Evolutionary conservation across 2,888 invertebrate genomes (phyloP).

Genomic region (Rhamphomyia laevipes): DNA sequence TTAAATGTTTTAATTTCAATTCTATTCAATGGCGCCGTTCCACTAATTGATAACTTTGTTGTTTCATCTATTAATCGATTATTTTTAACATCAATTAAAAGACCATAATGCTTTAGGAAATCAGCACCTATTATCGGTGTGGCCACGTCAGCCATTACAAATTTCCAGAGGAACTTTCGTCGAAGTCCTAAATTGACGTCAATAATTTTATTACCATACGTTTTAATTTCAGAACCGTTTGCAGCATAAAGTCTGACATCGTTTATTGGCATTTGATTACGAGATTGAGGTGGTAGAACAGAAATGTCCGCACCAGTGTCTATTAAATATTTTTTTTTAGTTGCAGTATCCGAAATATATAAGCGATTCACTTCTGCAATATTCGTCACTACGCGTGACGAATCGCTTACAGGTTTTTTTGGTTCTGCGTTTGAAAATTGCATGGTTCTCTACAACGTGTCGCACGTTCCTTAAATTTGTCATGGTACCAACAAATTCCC

Average conservation of each 20-base stretch:
- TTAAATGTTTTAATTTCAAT: background rate
- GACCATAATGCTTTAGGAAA: constrained; percentile 5
- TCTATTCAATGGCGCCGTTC: background rate
- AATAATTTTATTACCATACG: background rate
- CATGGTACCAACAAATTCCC: background rate
- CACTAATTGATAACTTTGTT: background rate
- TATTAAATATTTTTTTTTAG: background rate
- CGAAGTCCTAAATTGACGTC: constrained; percentile 1
- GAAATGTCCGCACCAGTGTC: constrained; percentile 12
- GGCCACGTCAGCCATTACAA: constrained; percentile 1
- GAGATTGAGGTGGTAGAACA: constrained; percentile 5
- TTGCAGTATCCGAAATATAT: background rate
- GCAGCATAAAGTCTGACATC: constrained; percentile 4
- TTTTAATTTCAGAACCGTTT: constrained; percentile 5
- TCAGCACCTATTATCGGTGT: constrained; percentile 7
- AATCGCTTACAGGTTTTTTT: background rate
- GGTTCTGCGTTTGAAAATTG: background rate
- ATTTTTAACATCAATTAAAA: constrained; percentile 1
- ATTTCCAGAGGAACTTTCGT: constrained; percentile 4
- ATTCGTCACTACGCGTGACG: background rate
- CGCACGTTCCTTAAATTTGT: background rate
- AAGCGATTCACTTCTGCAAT: background rate
- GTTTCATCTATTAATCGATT: background rate
- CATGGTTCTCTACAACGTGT: background rate
- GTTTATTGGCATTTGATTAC: background rate